Percentiles rank a stretch among this genome's conserved stretches.
Conservation (phyloP, 2,113 vertebrate species). For the Malurus melanocephalus region DNA sequence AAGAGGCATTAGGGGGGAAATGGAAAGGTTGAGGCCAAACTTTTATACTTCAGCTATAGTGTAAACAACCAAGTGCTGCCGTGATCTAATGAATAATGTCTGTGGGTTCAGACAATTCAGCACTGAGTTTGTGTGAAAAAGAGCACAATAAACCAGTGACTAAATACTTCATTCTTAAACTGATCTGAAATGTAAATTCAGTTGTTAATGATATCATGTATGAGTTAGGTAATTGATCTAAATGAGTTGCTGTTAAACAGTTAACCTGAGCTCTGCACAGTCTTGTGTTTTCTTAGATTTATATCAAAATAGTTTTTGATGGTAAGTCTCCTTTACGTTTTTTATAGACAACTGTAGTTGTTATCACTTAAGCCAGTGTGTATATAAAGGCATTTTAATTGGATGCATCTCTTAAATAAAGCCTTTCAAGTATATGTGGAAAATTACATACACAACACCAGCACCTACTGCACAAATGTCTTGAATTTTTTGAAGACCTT, state of each 20-base stretch:
- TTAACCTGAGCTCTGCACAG: not conserved
- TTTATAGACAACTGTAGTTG: not conserved
- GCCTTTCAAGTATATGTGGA: not conserved
- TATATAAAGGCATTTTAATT: not conserved
- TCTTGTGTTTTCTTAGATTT: accelerated
- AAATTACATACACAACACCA: not conserved
- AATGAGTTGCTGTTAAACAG: not conserved
- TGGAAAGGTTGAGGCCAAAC: not conserved
- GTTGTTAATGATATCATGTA: not conserved
- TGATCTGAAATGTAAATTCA: not conserved
- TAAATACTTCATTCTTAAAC: not conserved
- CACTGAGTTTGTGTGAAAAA: not conserved
- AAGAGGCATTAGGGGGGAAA: not conserved
- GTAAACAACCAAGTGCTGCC: not conserved
- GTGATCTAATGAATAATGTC: not conserved
- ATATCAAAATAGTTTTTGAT: not conserved
- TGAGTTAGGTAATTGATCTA: not conserved
- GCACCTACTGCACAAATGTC: not conserved
- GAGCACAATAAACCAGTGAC: not conserved
- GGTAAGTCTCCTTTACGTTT: not conserved
- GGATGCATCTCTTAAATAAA: not conserved
- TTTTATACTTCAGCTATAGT: not conserved
- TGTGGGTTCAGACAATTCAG: not conserved
- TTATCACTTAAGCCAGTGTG: not conserved
- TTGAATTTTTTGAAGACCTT: not conserved